Conservation (phyloP, 2,888 invertebrate genomes). For the Baccha elongata region DNA sequence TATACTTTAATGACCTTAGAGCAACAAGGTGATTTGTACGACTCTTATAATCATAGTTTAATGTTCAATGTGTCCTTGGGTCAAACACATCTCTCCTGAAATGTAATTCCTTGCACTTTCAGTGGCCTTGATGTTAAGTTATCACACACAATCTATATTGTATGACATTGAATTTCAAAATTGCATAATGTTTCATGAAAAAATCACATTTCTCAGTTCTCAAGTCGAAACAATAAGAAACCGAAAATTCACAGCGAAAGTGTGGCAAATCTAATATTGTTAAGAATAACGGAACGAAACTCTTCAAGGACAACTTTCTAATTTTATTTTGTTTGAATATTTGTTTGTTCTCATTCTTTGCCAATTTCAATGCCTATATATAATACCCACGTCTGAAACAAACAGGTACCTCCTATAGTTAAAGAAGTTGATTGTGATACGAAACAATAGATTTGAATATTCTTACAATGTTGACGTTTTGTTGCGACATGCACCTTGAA, state of each 20-base stretch:
- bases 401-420: slow-evolving; percentile 42
- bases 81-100: slow-evolving; percentile 16
- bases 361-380: slow-evolving; percentile 26
- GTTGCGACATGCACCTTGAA: slow-evolving; percentile 66
- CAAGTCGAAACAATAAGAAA: background rate
- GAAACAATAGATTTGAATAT: slow-evolving; percentile 53
- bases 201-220: background rate
- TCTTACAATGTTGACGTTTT: slow-evolving; percentile 36
- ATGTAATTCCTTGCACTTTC: slow-evolving; percentile 63
- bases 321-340: background rate
- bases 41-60: slow-evolving; percentile 11
- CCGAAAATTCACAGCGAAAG: slow-evolving; percentile 54
- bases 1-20: slow-evolving; percentile 51
- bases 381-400: slow-evolving; percentile 1
- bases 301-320: slow-evolving; percentile 67
- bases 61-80: slow-evolving; percentile 49
- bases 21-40: slow-evolving; percentile 40
- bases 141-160: background rate
- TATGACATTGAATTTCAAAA: slow-evolving; percentile 5
- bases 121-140: slow-evolving; percentile 39
- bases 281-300: slow-evolving; percentile 12
- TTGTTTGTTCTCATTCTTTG: slow-evolving; percentile 1
- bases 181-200: slow-evolving; percentile 58
- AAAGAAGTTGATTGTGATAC: background rate
- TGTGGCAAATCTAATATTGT: slow-evolving; percentile 59